phyloP scores from a whole-genome alignment of 2,888 invertebrate species.

The Lithophane semibrunnea region DNA sequence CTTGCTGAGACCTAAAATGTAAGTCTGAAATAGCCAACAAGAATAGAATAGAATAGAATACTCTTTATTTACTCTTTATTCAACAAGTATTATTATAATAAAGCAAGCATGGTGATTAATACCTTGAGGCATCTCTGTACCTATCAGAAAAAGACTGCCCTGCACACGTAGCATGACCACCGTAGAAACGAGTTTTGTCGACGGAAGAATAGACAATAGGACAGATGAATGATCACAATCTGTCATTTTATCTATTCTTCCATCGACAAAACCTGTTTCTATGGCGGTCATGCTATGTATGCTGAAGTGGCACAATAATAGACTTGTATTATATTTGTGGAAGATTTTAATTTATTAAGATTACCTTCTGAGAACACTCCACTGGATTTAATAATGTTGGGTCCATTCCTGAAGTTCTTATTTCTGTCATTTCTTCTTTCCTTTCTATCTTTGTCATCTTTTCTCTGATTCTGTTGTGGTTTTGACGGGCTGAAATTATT shows the following conservation, averaged over 20 bases:
- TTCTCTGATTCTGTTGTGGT: slow-evolving; percentile 74
- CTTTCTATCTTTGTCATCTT: slow-evolving; percentile 77
- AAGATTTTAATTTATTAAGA: not conserved
- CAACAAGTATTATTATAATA: not conserved
- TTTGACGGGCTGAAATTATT: slow-evolving; percentile 67
- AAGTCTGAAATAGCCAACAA: not conserved
- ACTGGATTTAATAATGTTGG: slow-evolving; percentile 84
- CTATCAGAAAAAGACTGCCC: not conserved
- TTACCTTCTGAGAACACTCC: slow-evolving; percentile 89
- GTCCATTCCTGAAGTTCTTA: slow-evolving; percentile 79
- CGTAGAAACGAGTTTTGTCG: no score
- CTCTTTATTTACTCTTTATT: no score
- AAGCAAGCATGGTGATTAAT: not conserved
- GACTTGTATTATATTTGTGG: no score
- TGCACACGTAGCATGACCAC: no score
- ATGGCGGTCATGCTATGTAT: no score
- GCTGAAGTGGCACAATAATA: not conserved
- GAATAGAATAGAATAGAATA: no score
- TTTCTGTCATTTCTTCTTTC: slow-evolving; percentile 80
- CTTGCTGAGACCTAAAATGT: not conserved
- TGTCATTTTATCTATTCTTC: no score
- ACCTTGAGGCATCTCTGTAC: not conserved
- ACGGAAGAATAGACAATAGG: no score
- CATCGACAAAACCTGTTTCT: no score
- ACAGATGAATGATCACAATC: no score